Conservation (phyloP, 2,888 invertebrate species). For the Hyposoter didymator region DNA sequence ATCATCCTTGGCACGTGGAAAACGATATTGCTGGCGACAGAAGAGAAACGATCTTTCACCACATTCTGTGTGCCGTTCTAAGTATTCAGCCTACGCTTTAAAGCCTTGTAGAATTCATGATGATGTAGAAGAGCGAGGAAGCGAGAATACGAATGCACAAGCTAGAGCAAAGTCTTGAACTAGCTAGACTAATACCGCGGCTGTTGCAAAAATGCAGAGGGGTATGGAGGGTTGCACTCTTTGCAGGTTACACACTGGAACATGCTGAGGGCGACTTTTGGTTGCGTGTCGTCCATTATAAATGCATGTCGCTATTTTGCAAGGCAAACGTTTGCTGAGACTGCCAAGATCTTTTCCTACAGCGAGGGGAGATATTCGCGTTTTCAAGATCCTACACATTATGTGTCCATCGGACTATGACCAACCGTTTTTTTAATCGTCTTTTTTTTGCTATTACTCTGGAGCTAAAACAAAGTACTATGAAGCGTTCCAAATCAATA, state of each 20-base stretch:
- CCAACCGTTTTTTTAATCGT: background rate
- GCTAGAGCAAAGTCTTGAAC: constrained; percentile 35
- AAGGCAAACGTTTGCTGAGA: constrained; percentile 76
- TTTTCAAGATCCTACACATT: constrained; percentile 3
- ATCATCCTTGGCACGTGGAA: constrained; percentile 74
- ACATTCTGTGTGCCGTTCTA: constrained; percentile 10
- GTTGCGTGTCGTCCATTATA: constrained; percentile 70
- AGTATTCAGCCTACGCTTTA: constrained; percentile 11
- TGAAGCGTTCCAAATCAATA: background rate
- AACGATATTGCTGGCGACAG: constrained; percentile 48
- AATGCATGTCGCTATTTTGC: constrained; percentile 77
- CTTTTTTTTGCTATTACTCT: background rate
- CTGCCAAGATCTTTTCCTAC: constrained; percentile 53
- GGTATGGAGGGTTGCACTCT: background rate
- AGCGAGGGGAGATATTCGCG: constrained; percentile 11
- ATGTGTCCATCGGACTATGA: background rate
- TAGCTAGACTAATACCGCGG: constrained; percentile 44
- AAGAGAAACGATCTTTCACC: constrained; percentile 41
- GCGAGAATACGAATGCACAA: constrained; percentile 27
- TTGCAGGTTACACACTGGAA: constrained; percentile 36
- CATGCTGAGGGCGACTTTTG: constrained; percentile 43
- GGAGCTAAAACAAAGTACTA: background rate
- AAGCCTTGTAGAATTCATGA: constrained; percentile 51
- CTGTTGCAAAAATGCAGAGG: constrained; percentile 16
- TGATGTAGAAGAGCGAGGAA: constrained; percentile 11